Percentiles rank a stretch among this genome's conserved stretches.
Evolutionary conservation across 2,797 vertebrate species (phyloP).

Genomic region (Oreochromis mossambicus): DNA sequence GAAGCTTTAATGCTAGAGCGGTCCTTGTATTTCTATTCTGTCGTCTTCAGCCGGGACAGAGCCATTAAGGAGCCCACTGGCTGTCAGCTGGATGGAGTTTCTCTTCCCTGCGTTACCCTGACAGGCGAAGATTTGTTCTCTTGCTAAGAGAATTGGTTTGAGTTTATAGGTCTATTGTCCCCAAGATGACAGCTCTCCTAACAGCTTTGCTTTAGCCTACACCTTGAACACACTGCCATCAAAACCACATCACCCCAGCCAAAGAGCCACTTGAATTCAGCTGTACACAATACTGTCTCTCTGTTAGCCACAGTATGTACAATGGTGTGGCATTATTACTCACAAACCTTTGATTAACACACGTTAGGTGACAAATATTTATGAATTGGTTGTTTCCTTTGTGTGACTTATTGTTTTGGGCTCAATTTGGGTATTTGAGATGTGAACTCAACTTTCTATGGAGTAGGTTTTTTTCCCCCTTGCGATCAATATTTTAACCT

Average conservation of each 20-base stretch:
- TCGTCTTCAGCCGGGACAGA: conserved; percentile 32
- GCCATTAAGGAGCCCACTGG: conserved; percentile 50
- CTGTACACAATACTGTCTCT: not conserved
- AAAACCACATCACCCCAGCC: conserved; percentile 15
- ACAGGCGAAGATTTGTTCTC: conserved; percentile 58
- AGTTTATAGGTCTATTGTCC: conserved; percentile 51
- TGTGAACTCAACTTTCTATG: not conserved
- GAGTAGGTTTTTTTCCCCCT: not conserved
- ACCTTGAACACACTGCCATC: conserved; percentile 15
- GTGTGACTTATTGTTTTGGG: not conserved
- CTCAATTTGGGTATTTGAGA: not conserved
- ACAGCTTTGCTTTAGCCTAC: conserved; percentile 34
- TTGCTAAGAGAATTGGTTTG: conserved; percentile 41
- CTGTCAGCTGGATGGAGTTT: conserved; percentile 51
- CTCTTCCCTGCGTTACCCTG: conserved; percentile 34
- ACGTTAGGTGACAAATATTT: not conserved
- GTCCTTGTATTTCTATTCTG: conserved; percentile 42
- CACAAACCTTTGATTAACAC: not conserved
- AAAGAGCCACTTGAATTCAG: conserved; percentile 1
- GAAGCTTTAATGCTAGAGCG: conserved; percentile 30
- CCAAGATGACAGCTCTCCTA: conserved; percentile 45
- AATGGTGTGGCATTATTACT: not conserved
- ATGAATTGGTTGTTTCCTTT: not conserved
- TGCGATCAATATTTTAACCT: not conserved
- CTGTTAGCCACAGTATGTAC: not conserved